A percentile compares a stretch with the other conserved stretches of the same genome.
phyloP scores from a whole-genome alignment of 1,140 invertebrate genomes.

The Ceratosolen fusciceps region DNA sequence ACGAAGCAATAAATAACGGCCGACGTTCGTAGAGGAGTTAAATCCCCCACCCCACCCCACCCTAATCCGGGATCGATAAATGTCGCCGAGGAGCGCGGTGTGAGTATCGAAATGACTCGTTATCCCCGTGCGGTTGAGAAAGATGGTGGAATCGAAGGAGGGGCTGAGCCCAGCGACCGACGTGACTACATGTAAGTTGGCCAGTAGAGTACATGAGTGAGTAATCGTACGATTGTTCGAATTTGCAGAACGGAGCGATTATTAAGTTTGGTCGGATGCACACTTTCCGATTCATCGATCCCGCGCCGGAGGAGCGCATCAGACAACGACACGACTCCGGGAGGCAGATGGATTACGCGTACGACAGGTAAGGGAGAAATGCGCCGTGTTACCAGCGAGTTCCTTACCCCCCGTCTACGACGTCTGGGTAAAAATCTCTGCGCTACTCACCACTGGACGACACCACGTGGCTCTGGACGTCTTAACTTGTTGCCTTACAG shows the following conservation, averaged over 20 bases:
- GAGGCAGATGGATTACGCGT: conserved; percentile 76
- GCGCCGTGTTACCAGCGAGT: not conserved
- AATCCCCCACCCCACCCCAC: too few relatives aligned
- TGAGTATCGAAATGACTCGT: too few relatives aligned
- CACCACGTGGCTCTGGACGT: not conserved
- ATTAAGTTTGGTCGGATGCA: conserved; percentile 92
- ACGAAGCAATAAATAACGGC: too few relatives aligned
- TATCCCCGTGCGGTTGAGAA: too few relatives aligned
- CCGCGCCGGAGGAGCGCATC: conserved; percentile 86
- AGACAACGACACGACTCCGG: conserved; percentile 80
- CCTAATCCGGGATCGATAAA: too few relatives aligned
- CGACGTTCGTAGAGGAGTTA: too few relatives aligned
- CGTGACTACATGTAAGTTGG: not conserved
- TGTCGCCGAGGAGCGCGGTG: too few relatives aligned
- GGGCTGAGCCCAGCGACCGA: not conserved
- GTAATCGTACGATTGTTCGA: conserved; percentile 43
- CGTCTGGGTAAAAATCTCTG: not conserved
- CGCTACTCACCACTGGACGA: not conserved
- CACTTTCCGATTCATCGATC: conserved; percentile 94
- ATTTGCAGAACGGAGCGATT: conserved; percentile 84
- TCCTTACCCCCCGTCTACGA: too few relatives aligned
- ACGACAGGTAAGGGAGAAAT: conserved; percentile 78
- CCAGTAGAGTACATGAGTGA: not conserved
- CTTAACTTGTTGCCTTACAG: not conserved
- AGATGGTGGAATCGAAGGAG: not conserved